Evolutionary conservation across 2,797 vertebrate species (phyloP).

Genomic region (Coranthus polyacanthus): DNA sequence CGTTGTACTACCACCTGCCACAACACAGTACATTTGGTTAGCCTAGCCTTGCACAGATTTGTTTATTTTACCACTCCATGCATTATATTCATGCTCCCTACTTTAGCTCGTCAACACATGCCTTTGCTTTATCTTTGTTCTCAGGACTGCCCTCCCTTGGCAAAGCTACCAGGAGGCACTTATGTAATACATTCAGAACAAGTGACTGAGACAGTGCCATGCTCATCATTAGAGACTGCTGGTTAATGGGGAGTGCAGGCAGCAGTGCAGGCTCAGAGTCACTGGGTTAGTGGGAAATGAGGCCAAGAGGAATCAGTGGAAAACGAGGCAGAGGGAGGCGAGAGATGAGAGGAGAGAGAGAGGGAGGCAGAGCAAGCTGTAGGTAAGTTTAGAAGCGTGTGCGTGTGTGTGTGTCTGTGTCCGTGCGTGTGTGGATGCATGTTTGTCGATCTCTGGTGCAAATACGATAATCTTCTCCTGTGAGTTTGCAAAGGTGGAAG

Average conservation of each 20-base stretch:
- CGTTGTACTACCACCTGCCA: constrained; percentile 73
- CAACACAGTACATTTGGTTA: constrained; percentile 46
- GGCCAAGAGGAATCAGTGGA: constrained; percentile 41
- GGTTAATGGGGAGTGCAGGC: constrained; percentile 61
- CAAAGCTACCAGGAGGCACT: constrained; percentile 2
- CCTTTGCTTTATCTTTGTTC: background rate
- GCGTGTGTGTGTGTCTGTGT: constrained; percentile 19
- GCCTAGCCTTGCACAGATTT: background rate
- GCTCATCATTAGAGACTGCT: constrained; percentile 78
- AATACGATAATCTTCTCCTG: constrained; percentile 20
- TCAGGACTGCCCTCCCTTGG: background rate
- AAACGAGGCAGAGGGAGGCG: constrained; percentile 21
- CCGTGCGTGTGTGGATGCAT: constrained; percentile 25
- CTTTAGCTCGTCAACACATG: constrained; percentile 13
- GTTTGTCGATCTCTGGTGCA: constrained; percentile 14
- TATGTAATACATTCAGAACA: constrained; percentile 19
- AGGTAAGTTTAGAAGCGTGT: constrained; percentile 22
- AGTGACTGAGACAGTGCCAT: constrained; percentile 56
- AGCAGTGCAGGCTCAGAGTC: constrained; percentile 41
- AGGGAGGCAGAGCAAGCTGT: constrained; percentile 11
- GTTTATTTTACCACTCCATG: background rate
- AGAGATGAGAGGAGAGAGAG: constrained; percentile 27
- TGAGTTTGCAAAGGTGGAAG: constrained; percentile 31
- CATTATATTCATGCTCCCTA: constrained; percentile 36
- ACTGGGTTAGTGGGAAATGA: constrained; percentile 63